phyloP scores from a whole-genome alignment of 2,113 vertebrate genomes.

The Hypocryptadius cinnamomeus region DNA sequence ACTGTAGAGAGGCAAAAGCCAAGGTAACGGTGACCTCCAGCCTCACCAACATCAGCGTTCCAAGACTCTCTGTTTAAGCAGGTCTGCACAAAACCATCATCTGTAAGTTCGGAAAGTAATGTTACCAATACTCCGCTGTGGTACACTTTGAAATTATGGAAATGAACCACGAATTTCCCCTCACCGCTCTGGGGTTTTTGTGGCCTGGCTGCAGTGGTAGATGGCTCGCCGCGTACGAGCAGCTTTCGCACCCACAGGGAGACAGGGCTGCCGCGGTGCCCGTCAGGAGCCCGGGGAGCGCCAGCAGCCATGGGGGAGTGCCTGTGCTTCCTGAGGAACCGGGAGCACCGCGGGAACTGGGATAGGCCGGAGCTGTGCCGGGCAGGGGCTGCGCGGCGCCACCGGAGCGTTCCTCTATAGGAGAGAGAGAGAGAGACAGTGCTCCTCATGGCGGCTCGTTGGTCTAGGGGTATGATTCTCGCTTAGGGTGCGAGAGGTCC shows the following conservation, averaged over 20 bases:
- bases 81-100: background rate
- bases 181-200: background rate
- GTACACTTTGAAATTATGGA: background rate
- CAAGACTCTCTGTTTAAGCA: background rate
- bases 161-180: background rate
- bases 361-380: accelerated
- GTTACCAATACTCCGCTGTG: background rate
- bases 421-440: too few relatives aligned
- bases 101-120: background rate
- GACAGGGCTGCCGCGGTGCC: background rate
- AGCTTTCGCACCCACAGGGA: too few relatives aligned
- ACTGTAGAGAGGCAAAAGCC: background rate
- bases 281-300: background rate
- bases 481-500: slow-evolving; percentile 70
- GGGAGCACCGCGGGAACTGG: accelerated
- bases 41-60: background rate
- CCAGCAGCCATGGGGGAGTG: accelerated
- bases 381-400: accelerated
- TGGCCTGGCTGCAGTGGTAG: background rate
- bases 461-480: slow-evolving; percentile 74
- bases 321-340: accelerated
- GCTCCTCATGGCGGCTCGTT: accelerated
- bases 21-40: background rate
- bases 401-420: accelerated
- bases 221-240: accelerated